phyloP scores from a whole-genome alignment of 2,888 invertebrate species.

The Acrocyrtus sp. region DNA sequence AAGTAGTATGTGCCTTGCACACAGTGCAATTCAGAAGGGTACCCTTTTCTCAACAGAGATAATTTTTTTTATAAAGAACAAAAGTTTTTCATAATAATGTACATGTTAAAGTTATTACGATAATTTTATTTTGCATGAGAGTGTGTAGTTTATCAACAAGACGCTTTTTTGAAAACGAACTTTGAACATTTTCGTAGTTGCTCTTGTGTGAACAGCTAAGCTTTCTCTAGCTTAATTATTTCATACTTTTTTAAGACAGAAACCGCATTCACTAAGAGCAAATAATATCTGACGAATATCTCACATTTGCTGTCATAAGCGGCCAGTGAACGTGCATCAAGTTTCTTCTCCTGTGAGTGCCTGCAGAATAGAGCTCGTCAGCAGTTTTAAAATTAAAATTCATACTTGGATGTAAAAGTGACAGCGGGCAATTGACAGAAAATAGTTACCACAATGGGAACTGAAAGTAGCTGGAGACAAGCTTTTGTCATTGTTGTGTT shows the following conservation, averaged over 20 bases:
- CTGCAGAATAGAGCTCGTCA: not conserved
- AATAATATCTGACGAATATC: slow-evolving; percentile 12
- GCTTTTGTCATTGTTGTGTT: not conserved
- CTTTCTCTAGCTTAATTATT: slow-evolving; percentile 28
- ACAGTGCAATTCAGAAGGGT: too few relatives aligned
- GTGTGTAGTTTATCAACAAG: not conserved
- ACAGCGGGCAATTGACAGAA: not conserved
- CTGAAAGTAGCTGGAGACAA: slow-evolving; percentile 9
- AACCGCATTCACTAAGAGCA: not conserved
- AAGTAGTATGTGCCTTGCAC: too few relatives aligned
- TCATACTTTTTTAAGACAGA: not conserved
- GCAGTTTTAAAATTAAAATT: not conserved
- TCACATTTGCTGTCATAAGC: slow-evolving; percentile 31
- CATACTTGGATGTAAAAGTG: too few relatives aligned
- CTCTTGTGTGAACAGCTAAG: slow-evolving; percentile 29
- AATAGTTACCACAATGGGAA: slow-evolving; percentile 20
- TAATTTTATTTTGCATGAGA: slow-evolving; percentile 6
- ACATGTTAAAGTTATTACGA: too few relatives aligned
- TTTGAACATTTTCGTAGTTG: slow-evolving; percentile 14
- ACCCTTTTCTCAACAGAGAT: too few relatives aligned
- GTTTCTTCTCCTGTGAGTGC: too few relatives aligned
- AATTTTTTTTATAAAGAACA: too few relatives aligned
- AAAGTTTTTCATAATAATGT: too few relatives aligned
- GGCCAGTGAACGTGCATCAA: slow-evolving; percentile 11
- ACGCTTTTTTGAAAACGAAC: slow-evolving; percentile 8